These are phyloP conservation scores for Ectropis grisescens DNA, from an alignment of 1,140 invertebrate species.

Conservation along the genomic window DNA sequence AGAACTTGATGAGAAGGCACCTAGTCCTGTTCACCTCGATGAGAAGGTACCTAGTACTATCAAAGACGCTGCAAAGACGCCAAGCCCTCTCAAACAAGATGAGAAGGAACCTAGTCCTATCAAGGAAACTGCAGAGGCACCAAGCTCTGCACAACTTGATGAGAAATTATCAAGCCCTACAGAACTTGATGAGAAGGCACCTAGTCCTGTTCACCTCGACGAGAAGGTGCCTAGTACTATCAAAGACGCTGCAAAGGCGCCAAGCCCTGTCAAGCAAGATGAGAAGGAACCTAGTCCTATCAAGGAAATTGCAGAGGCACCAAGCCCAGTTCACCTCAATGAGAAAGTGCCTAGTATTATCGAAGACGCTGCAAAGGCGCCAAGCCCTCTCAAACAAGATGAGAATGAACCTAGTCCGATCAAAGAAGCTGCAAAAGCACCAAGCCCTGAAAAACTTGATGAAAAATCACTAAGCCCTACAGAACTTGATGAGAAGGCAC, in stretches of 20 bases:
- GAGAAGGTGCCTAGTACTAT: slow-evolving; percentile 1
- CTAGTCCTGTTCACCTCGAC: neutral
- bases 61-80: neutral
- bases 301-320: too few species aligned
- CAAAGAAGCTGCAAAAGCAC: neutral
- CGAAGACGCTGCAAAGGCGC: neutral
- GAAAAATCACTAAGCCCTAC: slow-evolving; percentile 4
- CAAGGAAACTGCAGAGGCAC: neutral
- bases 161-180: slow-evolving; percentile 2
- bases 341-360: too few species aligned
- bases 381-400: neutral
- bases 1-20: neutral
- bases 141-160: slow-evolving; percentile 4
- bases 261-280: too few species aligned
- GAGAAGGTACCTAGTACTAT: slow-evolving; percentile 1
- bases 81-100: neutral
- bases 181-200: neutral
- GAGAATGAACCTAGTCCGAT: slow-evolving; percentile 1
- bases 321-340: too few species aligned
- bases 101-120: slow-evolving; percentile 4
- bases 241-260: too few species aligned
- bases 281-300: too few species aligned
- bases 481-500: neutral
- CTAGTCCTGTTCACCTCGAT: neutral
- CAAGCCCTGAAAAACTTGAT: neutral